Conservation (phyloP, 2,113 vertebrate species). For the Crocuta crocuta region DNA sequence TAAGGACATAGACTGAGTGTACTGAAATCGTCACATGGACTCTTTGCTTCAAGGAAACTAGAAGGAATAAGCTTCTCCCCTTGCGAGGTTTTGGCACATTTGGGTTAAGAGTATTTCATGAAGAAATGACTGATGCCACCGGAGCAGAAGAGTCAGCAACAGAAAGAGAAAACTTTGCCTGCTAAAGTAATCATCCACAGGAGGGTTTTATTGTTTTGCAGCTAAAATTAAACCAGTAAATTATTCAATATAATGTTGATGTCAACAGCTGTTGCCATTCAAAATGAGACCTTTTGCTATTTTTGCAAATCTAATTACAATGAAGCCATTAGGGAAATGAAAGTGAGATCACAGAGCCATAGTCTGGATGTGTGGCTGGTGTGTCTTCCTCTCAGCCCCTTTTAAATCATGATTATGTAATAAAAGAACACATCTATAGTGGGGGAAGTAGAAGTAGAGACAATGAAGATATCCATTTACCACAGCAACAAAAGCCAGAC, state of each 20-base stretch:
- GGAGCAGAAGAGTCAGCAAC: slow-evolving; percentile 16
- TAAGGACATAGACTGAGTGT: background rate
- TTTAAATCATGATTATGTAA: slow-evolving; percentile 77
- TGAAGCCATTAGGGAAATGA: slow-evolving; percentile 87
- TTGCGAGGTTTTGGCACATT: background rate
- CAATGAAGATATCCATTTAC: slow-evolving; percentile 16
- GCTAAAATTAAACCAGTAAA: slow-evolving; percentile 90
- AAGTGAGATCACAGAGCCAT: slow-evolving; percentile 80
- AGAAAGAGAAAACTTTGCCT: slow-evolving; percentile 65
- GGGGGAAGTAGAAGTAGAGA: background rate
- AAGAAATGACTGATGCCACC: background rate
- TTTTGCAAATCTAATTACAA: slow-evolving; percentile 91
- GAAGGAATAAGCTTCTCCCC: background rate
- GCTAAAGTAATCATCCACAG: slow-evolving; percentile 78
- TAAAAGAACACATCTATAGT: slow-evolving; percentile 59
- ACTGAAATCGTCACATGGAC: background rate
- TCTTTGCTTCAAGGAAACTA: background rate
- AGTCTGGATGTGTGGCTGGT: slow-evolving; percentile 72
- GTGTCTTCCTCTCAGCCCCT: slow-evolving; percentile 74
- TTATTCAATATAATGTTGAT: slow-evolving; percentile 90
- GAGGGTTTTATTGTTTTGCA: slow-evolving; percentile 86
- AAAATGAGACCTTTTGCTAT: slow-evolving; percentile 90
- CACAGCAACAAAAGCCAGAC: background rate
- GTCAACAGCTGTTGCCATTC: slow-evolving; percentile 91
- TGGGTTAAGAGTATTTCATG: slow-evolving; percentile 33